Evolutionary conservation across 2,113 vertebrate species (phyloP), one percentile per base, ranked within the genome.

Genomic region (Setophaga coronata): DNA sequence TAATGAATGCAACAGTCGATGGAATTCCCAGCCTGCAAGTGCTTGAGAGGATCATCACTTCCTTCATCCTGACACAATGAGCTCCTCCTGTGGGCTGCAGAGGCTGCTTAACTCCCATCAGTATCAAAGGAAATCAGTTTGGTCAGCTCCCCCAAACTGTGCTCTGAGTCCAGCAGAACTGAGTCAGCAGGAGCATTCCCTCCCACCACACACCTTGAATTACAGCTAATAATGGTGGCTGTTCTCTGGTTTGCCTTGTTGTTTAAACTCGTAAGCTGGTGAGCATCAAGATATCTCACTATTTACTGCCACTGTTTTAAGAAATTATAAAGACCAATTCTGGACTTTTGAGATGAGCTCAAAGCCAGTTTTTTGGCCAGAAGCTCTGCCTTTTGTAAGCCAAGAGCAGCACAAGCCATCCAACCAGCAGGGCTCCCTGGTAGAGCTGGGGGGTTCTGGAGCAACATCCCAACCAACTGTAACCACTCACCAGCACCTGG

Each of bases 221-320:
- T 56, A 15, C 0, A 33, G 18, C 20, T 34, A 29, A 18, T 9
- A 58, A n/a, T 1, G 21, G 31, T 0, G 10, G 8, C 0, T 34
- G 16, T 5, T 62, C 57, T 24, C 40, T 42, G 23, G 6, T 70
- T 58, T 58, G 28, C 31, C 11, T 18, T 1, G 0, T 14, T 12
- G 4, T 25, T 89, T 34, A 14, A 81, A 61, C 20, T 48, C 3
- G 0, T 2, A 54, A 33, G 14, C 0, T 21, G 18, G 24, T 8
- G 7, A 38, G 38, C 34, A 71, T 16, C 9, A 57, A 34, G 33
- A 66, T 2, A 8, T 42, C 26, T 65, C n/a, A 18, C 25, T 61
- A 18, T 34, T 61, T 43, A 53, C 25, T 57, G 58, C 10, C 26
- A 20, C 7, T 45, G 1, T 18, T 78, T 73, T 26, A 87, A 34